phyloP scores from a whole-genome alignment of 2,113 vertebrate species.

The Pandion haliaetus region DNA sequence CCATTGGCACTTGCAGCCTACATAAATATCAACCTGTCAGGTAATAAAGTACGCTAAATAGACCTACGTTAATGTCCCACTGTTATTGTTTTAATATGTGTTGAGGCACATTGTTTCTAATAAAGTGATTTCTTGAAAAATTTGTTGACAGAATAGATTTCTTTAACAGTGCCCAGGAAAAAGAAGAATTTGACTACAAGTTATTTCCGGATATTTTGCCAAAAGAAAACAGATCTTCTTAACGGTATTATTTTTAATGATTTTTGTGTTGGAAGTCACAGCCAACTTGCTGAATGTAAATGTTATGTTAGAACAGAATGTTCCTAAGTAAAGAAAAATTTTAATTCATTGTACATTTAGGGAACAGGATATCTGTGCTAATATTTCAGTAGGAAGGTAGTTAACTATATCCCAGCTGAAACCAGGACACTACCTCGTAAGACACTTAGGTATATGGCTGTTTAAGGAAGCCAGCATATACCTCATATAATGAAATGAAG shows the following conservation, averaged over 20 bases:
- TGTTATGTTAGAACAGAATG: not conserved
- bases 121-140: not conserved
- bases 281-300: not conserved
- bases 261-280: not conserved
- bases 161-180: not conserved
- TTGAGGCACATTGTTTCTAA: not conserved
- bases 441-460: not conserved
- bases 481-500: not conserved
- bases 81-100: not conserved
- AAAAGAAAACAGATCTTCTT: not conserved
- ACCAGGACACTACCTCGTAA: not conserved
- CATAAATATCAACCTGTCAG: constrained; percentile 49
- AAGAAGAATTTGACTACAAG: not conserved
- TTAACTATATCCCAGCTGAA: no score
- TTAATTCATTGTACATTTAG: not conserved
- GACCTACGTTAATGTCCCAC: not conserved
- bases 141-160: not conserved
- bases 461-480: not conserved
- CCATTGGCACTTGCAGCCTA: not conserved
- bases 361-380: not conserved
- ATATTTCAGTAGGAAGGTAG: not conserved
- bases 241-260: not conserved
- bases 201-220: not conserved
- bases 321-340: not conserved
- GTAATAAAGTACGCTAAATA: constrained; percentile 21